Percentiles rank a stretch among this genome's conserved stretches.
Conservation (phyloP, 2,113 vertebrate species). For the Hypanus sabinus region DNA sequence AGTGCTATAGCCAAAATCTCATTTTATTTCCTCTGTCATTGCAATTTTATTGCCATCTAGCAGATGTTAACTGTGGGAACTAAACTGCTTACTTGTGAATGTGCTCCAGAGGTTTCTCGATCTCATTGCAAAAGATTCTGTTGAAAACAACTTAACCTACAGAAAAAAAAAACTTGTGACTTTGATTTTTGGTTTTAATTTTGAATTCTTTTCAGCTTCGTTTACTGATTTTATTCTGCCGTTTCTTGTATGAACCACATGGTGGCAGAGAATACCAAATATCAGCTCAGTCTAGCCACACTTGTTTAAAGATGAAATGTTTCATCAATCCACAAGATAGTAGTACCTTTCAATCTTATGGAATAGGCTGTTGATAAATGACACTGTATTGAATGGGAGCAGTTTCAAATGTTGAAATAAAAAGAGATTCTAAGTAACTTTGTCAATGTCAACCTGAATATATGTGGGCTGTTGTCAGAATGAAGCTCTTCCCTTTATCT, state of each 20-base stretch:
- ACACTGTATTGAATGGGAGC: neutral
- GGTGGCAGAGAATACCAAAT: neutral
- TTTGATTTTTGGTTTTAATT: neutral
- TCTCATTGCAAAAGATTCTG: neutral
- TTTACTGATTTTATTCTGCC: neutral
- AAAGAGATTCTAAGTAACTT: neutral
- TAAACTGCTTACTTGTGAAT: neutral
- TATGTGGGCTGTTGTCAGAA: neutral
- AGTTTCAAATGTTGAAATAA: neutral
- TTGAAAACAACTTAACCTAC: neutral
- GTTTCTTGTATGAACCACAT: neutral
- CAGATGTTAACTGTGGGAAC: constrained; percentile 9
- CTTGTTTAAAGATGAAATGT: neutral
- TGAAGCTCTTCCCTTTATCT: neutral
- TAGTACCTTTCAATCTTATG: neutral
- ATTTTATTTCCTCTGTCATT: neutral
- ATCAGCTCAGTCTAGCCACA: neutral
- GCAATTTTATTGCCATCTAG: neutral
- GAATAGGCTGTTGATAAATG: neutral
- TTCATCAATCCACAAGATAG: neutral
- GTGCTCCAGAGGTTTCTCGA: neutral
- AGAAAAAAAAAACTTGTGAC: neutral
- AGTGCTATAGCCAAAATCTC: neutral
- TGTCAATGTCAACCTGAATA: neutral
- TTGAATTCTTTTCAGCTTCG: neutral